These are phyloP conservation scores for Spheniscus mendiculus DNA, from an alignment of 2,113 vertebrate species.

Conservation along the genomic window DNA sequence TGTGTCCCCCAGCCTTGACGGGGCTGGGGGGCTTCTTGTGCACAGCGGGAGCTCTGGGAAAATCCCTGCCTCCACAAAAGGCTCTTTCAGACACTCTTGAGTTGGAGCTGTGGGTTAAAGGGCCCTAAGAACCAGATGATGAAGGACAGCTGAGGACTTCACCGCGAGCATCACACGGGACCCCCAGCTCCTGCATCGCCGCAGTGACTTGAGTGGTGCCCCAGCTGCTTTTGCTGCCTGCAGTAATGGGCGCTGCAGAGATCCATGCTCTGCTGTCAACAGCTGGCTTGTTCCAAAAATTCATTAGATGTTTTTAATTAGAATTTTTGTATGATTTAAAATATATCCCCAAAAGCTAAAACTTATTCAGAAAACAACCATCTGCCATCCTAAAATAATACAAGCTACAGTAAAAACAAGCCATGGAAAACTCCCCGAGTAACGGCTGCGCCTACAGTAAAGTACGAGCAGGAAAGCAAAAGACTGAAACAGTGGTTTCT, in stretches of 20 bases:
- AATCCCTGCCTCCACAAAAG: background rate
- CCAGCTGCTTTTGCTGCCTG: background rate
- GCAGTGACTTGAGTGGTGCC: accelerated
- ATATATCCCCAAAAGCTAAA: background rate
- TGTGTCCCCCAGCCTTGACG: accelerated
- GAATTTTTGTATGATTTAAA: background rate
- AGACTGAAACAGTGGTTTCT: background rate
- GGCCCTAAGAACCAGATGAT: accelerated
- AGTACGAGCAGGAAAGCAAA: background rate
- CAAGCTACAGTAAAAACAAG: background rate
- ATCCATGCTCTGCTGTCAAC: accelerated
- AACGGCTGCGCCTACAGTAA: accelerated
- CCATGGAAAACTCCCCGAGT: background rate
- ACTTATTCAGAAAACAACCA: background rate
- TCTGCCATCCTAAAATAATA: background rate
- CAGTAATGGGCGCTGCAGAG: accelerated
- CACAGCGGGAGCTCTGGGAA: background rate
- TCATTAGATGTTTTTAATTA: background rate
- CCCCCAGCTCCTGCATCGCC: background rate
- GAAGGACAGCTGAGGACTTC: background rate
- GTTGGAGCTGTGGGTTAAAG: background rate
- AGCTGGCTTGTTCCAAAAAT: background rate
- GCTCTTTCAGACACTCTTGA: accelerated
- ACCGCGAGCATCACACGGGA: accelerated
- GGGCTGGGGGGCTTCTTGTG: background rate